Base-by-base conservation (phyloP, 2,113 vertebrate species). In the Heliornis fulica region DNA sequence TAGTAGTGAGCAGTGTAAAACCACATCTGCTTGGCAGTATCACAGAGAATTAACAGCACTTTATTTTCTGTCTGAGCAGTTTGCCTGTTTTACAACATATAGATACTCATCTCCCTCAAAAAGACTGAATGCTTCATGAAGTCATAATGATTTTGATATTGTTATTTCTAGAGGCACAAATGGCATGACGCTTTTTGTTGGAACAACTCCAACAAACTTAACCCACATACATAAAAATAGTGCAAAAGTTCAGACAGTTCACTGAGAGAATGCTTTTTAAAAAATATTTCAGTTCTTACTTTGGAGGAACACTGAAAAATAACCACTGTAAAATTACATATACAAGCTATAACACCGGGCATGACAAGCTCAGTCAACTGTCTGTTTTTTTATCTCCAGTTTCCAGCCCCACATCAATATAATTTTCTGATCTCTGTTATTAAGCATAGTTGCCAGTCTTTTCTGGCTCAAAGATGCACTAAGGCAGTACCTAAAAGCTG, bases 261-360 rank as follows among this genome's bases (percentile, higher is more conserved):
- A 29, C 12, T 26, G 13, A 75, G 15, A 8, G 13, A 54, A 19
- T 5, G 1, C 0, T 13, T 74, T 43, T 50, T 7, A 4, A 20
- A 65, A 65, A 76, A 50, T 50, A 53, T 22, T 79, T 71, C 31
- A 28, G 2, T 4, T 82, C 15, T 18, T 76, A 20, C 19, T 93
- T 60, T 83, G 11, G 9, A 76, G 10, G 9, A 71, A 68, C 13
- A 48, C 1, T 36, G 9, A 18, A 51, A 87, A 19, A 32, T 72
- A 28, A 11, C 20, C 45, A 14, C 9, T 28, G 18, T 16, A 28
- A 56, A 81, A 18, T 4, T 60, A 25, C 19, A 13, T 7, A 23
- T 41, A 29, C 6, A 54, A 60, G 5, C 8, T 72, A 85, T 23
- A 82, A 7, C 0, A 0, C 3, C 41, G 4, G 14, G 8, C 11